Evolutionary conservation across 2,888 invertebrate species (phyloP).

Genomic region (Auanema freiburgensis): DNA sequence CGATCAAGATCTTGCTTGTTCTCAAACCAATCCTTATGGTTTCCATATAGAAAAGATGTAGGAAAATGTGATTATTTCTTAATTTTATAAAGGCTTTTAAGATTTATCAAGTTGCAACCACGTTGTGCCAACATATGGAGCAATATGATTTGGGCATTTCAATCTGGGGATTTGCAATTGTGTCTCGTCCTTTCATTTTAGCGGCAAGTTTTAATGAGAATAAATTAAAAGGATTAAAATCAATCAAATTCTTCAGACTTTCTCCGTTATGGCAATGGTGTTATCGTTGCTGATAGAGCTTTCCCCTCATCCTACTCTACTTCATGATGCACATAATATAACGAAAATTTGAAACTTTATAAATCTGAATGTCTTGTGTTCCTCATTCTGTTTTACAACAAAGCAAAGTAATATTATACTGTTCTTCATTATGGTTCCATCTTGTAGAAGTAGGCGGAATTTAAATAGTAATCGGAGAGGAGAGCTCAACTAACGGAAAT

Average conservation of each 20-base stretch:
- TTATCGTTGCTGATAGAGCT: conserved; percentile 36
- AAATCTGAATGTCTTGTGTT: neutral
- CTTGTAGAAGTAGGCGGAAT: no score
- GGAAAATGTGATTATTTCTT: neutral
- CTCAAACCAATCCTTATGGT: conserved; percentile 45
- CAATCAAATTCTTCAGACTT: conserved; percentile 28
- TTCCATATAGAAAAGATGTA: conserved; percentile 43
- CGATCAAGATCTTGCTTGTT: conserved; percentile 39
- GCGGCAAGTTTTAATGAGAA: conserved; percentile 22
- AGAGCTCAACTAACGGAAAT: no score
- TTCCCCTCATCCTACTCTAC: conserved; percentile 23
- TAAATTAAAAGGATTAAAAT: neutral
- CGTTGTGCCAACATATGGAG: conserved; percentile 29
- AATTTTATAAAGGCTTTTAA: conserved; percentile 1
- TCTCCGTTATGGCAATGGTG: conserved; percentile 41
- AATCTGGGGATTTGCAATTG: conserved; percentile 41
- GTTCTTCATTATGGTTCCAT: neutral
- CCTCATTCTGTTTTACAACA: neutral
- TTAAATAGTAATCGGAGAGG: no score
- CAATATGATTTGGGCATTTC: conserved; percentile 34
- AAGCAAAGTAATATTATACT: neutral
- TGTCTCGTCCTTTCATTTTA: conserved; percentile 36
- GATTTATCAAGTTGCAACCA: conserved; percentile 25
- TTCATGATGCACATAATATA: conserved; percentile 11
- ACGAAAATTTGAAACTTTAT: no score